Evolutionary conservation across 2,113 vertebrate species (phyloP).

Genomic region (Chaetops frenatus): DNA sequence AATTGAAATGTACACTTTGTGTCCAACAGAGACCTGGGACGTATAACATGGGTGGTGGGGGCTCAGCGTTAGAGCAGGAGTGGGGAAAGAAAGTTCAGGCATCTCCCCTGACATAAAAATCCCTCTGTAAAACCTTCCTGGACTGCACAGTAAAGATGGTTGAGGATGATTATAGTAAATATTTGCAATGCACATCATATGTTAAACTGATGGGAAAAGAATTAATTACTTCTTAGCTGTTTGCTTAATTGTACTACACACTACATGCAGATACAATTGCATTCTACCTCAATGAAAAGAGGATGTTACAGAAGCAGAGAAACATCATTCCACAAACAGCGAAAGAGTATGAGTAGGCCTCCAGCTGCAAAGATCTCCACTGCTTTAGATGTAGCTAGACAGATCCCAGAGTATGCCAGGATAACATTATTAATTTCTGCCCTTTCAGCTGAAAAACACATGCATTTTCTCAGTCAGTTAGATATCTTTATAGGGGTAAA

Average conservation of each 20-base stretch:
- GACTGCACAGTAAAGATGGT: not conserved
- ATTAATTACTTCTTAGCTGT: not conserved
- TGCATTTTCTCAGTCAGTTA: not conserved
- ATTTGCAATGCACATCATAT: not conserved
- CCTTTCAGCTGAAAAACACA: not conserved
- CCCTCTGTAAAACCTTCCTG: not conserved
- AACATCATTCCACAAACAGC: not conserved
- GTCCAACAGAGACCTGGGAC: not conserved
- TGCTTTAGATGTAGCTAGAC: not conserved
- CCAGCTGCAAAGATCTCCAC: not conserved
- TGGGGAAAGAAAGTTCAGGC: not conserved
- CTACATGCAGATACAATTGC: not conserved
- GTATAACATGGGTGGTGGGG: not conserved
- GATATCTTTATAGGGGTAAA: not conserved
- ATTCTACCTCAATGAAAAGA: not conserved
- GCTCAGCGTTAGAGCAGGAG: not conserved
- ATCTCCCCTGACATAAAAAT: not conserved
- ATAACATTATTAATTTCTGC: not conserved
- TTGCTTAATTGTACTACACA: not conserved
- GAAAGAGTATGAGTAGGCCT: not conserved
- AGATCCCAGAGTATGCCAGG: not conserved
- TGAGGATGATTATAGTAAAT: not conserved
- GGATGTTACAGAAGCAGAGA: not conserved
- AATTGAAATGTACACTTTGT: not conserved
- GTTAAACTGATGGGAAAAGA: not conserved